Conservation (phyloP, 2,113 vertebrate genomes). For the Elachura formosa region DNA sequence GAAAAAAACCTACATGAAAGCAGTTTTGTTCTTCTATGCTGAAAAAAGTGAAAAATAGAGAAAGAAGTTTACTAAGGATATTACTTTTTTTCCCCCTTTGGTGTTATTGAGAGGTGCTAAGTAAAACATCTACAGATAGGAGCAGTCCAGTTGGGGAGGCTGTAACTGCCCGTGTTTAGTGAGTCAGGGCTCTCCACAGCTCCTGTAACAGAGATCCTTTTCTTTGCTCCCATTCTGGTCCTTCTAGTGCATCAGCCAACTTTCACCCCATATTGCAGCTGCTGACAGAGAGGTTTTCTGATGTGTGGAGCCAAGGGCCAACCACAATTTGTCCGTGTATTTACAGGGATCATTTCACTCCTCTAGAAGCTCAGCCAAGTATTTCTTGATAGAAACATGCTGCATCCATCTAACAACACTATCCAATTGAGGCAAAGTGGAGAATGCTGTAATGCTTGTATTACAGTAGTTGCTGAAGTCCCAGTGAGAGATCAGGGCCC, state of each 20-base stretch:
- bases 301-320: slow-evolving; percentile 44
- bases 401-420: slow-evolving; percentile 43
- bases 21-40: background rate
- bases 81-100: background rate
- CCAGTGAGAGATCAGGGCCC: slow-evolving; percentile 12
- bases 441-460: background rate
- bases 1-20: background rate
- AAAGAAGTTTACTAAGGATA: background rate
- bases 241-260: slow-evolving; percentile 6
- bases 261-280: slow-evolving; percentile 47
- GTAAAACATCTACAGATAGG: slow-evolving; percentile 19
- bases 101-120: background rate
- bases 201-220: slow-evolving; percentile 45
- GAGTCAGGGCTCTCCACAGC: slow-evolving; percentile 14
- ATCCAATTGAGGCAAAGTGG: slow-evolving; percentile 38
- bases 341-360: slow-evolving; percentile 59
- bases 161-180: background rate
- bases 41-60: background rate
- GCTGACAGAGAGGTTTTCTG: slow-evolving; percentile 60
- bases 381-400: slow-evolving; percentile 53
- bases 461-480: slow-evolving; percentile 33
- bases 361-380: background rate
- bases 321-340: slow-evolving; percentile 56
- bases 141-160: background rate
- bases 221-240: slow-evolving; percentile 46